Evolutionary conservation across 2,113 vertebrate species (phyloP).

Genomic region (Tringa solitaria): DNA sequence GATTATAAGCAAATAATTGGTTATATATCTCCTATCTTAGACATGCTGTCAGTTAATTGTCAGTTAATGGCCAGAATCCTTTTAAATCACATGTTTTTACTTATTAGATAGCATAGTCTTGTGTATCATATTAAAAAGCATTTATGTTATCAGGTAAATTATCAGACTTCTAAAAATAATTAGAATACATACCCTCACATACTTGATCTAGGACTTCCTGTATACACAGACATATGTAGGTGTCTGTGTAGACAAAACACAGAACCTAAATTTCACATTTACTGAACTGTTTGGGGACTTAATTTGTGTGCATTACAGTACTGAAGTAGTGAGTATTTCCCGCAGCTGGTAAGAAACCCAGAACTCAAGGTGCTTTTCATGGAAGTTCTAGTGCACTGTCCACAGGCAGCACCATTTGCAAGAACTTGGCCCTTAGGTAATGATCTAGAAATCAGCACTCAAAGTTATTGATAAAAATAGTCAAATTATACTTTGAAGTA

Average conservation of each 20-base stretch:
- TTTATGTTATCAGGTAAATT: neutral
- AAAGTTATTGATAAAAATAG: neutral
- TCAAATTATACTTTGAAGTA: neutral
- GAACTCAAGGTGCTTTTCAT: neutral
- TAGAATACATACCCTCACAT: neutral
- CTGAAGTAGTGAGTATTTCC: neutral
- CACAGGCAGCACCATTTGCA: neutral
- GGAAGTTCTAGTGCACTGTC: neutral
- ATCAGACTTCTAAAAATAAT: neutral
- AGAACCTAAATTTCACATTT: neutral
- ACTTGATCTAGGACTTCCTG: neutral
- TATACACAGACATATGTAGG: neutral
- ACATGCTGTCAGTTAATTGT: neutral
- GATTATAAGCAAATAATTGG: neutral
- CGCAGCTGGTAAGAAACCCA: neutral
- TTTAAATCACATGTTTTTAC: neutral
- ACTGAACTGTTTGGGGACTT: neutral
- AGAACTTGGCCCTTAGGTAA: neutral
- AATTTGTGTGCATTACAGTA: neutral
- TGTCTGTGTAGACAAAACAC: neutral
- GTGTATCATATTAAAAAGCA: neutral
- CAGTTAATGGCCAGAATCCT: neutral
- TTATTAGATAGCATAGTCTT: neutral
- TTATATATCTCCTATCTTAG: neutral
- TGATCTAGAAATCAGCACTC: neutral